Percentiles rank a stretch among this genome's conserved stretches.
phyloP scores from a whole-genome alignment of 2,888 invertebrate species.

The Eristalis arbustorum region DNA sequence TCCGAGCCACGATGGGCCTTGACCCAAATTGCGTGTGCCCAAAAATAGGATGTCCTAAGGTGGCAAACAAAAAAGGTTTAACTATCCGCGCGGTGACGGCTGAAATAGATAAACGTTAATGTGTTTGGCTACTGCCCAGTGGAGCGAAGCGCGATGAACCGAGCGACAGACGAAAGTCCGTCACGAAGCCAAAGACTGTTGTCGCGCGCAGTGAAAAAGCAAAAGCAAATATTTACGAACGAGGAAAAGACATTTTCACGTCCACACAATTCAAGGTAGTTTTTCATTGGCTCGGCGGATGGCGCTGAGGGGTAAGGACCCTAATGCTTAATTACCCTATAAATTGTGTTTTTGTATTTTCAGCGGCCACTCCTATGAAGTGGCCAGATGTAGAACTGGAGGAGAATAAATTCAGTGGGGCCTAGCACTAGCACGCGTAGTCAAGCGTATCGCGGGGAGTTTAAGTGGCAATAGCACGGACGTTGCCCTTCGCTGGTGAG shows the following conservation, averaged over 20 bases:
- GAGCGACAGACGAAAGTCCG: not conserved
- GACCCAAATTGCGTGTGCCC: slow-evolving; percentile 55
- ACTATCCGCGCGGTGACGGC: slow-evolving; percentile 8
- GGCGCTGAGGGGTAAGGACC: not conserved
- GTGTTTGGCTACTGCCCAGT: slow-evolving; percentile 30
- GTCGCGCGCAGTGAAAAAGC: slow-evolving; percentile 48
- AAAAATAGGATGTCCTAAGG: slow-evolving; percentile 60
- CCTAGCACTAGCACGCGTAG: slow-evolving; percentile 61
- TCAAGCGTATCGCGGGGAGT: slow-evolving; percentile 58
- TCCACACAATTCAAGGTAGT: slow-evolving; percentile 55
- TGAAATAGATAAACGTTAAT: slow-evolving; percentile 38
- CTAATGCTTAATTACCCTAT: slow-evolving; percentile 62
- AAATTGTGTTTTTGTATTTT: slow-evolving; percentile 54
- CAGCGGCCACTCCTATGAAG: slow-evolving; percentile 49
- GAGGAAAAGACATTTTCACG: slow-evolving; percentile 60
- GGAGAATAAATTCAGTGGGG: slow-evolving; percentile 40
- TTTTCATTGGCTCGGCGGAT: not conserved
- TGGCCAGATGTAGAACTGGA: slow-evolving; percentile 51
- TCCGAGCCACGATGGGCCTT: slow-evolving; percentile 52
- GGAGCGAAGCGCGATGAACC: slow-evolving; percentile 29
- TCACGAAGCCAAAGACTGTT: slow-evolving; percentile 3
- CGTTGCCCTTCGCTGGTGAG: slow-evolving; percentile 53
- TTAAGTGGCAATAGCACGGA: slow-evolving; percentile 61
- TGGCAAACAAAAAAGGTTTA: slow-evolving; percentile 52
- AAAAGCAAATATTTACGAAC: slow-evolving; percentile 50